Conservation (phyloP, 2,113 vertebrate species). For the Chionomys nivalis region DNA sequence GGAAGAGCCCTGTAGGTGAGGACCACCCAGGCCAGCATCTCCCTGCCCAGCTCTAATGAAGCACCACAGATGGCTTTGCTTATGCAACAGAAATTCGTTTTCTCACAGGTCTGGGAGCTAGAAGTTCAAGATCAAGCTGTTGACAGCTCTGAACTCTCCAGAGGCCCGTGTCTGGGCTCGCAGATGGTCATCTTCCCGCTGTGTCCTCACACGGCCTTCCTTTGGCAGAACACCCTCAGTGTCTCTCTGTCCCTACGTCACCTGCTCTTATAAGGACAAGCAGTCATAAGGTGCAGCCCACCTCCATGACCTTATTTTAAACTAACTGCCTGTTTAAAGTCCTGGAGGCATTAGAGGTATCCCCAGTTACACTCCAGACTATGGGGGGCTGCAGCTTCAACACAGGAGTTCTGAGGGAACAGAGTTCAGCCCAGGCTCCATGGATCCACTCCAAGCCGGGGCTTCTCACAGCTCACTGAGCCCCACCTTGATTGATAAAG, state of each 20-base stretch:
- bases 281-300: neutral
- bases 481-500: neutral
- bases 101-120: neutral
- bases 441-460: neutral
- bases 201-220: neutral
- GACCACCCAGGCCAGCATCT: neutral
- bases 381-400: neutral
- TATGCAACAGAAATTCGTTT: neutral
- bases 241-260: neutral
- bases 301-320: neutral
- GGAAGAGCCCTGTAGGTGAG: neutral
- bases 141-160: neutral
- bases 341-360: neutral
- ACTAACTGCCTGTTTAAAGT: neutral
- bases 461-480: neutral
- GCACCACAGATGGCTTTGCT: neutral
- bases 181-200: accelerated
- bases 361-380: neutral
- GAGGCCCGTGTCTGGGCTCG: neutral
- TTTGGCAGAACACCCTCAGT: neutral
- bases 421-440: neutral
- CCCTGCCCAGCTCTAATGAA: neutral
- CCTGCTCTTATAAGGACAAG: neutral
- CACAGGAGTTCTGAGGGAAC: neutral
- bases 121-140: neutral